Evolutionary conservation across 2,888 invertebrate species (phyloP).

Genomic region (Cephus pygmeus): DNA sequence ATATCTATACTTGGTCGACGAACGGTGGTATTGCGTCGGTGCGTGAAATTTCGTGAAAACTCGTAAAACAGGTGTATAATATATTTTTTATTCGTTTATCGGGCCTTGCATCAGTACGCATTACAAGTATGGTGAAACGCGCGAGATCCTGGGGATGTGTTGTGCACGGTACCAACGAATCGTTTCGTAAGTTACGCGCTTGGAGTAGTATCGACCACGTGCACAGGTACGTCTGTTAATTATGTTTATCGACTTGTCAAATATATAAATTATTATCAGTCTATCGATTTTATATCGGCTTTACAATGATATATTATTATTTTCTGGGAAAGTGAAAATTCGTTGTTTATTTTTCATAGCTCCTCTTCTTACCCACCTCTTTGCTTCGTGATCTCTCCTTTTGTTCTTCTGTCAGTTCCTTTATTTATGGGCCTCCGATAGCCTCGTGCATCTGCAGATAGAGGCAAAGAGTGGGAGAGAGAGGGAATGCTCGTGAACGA

Average conservation of each 20-base stretch:
- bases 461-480: not conserved
- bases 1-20: not conserved
- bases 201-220: conserved; percentile 23
- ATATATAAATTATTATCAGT: not conserved
- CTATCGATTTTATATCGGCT: not conserved
- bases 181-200: conserved; percentile 1
- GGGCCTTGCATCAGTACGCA: not conserved
- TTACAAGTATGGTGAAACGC: not conserved
- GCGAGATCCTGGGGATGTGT: not conserved
- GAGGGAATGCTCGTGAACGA: too few species aligned
- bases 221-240: conserved; percentile 13
- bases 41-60: not conserved
- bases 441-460: not conserved
- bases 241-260: not conserved
- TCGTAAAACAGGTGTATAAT: not conserved
- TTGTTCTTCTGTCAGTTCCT: not conserved
- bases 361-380: not conserved
- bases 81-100: not conserved
- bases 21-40: not conserved
- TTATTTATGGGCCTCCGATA: not conserved
- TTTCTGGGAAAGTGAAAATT: not conserved
- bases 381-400: not conserved
- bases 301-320: not conserved
- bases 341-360: not conserved
- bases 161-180: not conserved